These are phyloP conservation scores for Heliconius hewitsoni DNA, from an alignment of 1,140 invertebrate species.

Conservation along the genomic window DNA sequence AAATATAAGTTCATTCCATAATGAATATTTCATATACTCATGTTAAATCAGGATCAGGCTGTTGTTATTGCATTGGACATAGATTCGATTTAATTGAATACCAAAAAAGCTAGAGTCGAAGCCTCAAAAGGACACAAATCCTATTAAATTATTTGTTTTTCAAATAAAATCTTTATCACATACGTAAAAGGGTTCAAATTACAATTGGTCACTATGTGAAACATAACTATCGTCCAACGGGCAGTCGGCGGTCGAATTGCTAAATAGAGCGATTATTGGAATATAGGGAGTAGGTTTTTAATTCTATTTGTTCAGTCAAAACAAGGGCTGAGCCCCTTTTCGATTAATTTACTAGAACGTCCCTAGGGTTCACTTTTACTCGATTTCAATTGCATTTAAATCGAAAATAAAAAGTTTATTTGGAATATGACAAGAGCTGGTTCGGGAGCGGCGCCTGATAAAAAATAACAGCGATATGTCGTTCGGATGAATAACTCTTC, in stretches of 20 bases:
- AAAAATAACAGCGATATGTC: constrained; percentile 17
- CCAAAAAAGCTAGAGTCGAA: constrained; percentile 5
- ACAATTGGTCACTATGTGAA: constrained; percentile 11
- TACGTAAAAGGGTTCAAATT: neutral
- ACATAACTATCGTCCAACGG: constrained; percentile 38
- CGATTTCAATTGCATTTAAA: constrained; percentile 51
- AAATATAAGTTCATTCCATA: neutral
- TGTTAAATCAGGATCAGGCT: constrained; percentile 3
- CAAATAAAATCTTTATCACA: neutral
- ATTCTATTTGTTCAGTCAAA: constrained; percentile 63
- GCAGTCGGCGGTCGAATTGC: constrained; percentile 50
- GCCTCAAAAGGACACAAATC: constrained; percentile 3
- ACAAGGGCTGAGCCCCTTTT: constrained; percentile 57
- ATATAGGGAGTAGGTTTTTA: constrained; percentile 60
- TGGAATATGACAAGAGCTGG: constrained; percentile 29
- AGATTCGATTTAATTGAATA: constrained; percentile 17
- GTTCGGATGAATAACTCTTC: neutral
- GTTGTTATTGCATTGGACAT: neutral
- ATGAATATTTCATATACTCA: neutral
- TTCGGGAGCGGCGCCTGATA: constrained; percentile 16
- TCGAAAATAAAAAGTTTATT: constrained; percentile 44
- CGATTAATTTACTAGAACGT: constrained; percentile 57
- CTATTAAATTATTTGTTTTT: neutral
- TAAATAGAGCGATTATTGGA: constrained; percentile 61
- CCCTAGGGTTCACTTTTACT: constrained; percentile 50